These are phyloP conservation scores for Coregonus ussuriensis DNA, from an alignment of 2,797 vertebrate species.

Conservation along the genomic window DNA sequence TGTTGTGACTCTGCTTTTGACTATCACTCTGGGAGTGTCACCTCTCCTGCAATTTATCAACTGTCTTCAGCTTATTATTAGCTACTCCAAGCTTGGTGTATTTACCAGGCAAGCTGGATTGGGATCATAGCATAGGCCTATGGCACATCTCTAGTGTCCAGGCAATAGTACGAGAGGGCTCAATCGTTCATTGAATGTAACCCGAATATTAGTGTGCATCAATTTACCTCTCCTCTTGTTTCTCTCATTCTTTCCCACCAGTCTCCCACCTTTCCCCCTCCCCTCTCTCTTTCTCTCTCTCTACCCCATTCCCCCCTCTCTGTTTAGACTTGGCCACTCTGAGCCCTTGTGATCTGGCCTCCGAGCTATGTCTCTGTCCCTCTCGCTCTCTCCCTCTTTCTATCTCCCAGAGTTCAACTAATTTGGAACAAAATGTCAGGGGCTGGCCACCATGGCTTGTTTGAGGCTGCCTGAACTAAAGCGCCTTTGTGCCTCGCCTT, in stretches of 20 bases:
- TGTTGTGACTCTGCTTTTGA: slow-evolving; percentile 1
- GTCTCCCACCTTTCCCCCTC: slow-evolving; percentile 27
- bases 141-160: too few species aligned
- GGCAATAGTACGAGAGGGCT: too few species aligned
- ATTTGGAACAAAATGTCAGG: slow-evolving; percentile 83
- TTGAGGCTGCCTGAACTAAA: slow-evolving; percentile 60
- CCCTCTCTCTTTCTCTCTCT: slow-evolving; percentile 28
- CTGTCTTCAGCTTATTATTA: neutral
- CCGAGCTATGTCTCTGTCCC: neutral
- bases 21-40: neutral
- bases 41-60: neutral
- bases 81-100: too few species aligned
- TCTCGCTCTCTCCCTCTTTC: neutral
- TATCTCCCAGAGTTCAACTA: slow-evolving; percentile 61
- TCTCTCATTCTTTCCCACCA: slow-evolving; percentile 9
- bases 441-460: slow-evolving; percentile 55
- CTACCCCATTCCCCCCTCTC: slow-evolving; percentile 19
- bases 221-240: neutral
- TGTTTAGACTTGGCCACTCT: neutral
- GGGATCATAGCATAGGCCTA: too few species aligned
- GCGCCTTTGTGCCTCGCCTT: slow-evolving; percentile 65
- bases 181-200: too few species aligned
- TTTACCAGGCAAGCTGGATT: too few species aligned
- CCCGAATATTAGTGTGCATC: neutral
- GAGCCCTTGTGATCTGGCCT: neutral